phyloP scores from a whole-genome alignment of 1,140 invertebrate species.

The Idris sp. region DNA sequence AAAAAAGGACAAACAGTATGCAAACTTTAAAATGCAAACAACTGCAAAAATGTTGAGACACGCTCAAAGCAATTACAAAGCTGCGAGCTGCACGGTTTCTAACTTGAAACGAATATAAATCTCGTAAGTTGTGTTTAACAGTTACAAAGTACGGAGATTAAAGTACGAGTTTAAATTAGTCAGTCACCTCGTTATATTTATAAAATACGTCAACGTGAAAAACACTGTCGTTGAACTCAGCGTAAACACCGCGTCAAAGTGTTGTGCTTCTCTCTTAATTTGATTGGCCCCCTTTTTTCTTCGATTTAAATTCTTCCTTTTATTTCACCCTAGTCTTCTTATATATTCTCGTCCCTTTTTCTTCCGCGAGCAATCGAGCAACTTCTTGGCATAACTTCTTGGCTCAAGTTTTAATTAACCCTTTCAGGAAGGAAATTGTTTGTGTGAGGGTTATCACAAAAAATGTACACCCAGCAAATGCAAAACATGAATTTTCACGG shows the following conservation, averaged over 20 bases:
- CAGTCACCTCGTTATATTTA: slow-evolving; percentile 30
- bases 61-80: too few relatives aligned
- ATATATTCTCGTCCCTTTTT: slow-evolving; percentile 34
- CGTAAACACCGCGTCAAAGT: too few relatives aligned
- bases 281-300: slow-evolving; percentile 38
- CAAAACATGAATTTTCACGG: slow-evolving; percentile 19
- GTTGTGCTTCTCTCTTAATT: slow-evolving; percentile 17
- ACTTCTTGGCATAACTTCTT: slow-evolving; percentile 25
- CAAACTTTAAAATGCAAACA: too few relatives aligned
- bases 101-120: slow-evolving; percentile 27
- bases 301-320: slow-evolving; percentile 36
- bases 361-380: slow-evolving; percentile 17
- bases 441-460: slow-evolving; percentile 7
- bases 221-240: slow-evolving; percentile 8
- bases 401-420: slow-evolving; percentile 51
- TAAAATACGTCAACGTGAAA: slow-evolving; percentile 17
- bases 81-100: too few relatives aligned
- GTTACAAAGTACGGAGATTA: slow-evolving; percentile 36
- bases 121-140: slow-evolving; percentile 27
- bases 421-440: slow-evolving; percentile 49
- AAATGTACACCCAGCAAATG: too few relatives aligned
- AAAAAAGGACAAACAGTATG: too few relatives aligned
- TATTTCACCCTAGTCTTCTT: too few relatives aligned
- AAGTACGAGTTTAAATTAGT: slow-evolving; percentile 45
- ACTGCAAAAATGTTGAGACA: too few relatives aligned